phyloP scores from a whole-genome alignment of 2,113 vertebrate genomes.

The Myrmecophaga tridactyla region DNA sequence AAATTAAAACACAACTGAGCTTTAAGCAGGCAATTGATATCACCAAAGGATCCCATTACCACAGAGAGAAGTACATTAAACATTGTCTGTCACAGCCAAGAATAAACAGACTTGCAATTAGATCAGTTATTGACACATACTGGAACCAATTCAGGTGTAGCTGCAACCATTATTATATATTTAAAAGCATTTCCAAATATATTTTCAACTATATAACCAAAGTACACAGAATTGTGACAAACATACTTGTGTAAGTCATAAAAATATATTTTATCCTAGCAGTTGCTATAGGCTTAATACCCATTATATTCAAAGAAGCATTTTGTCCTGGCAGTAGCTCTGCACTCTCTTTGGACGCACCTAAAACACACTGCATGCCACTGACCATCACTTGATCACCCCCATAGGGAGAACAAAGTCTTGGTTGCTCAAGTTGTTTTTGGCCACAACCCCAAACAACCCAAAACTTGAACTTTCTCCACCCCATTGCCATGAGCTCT shows the following conservation, averaged over 20 bases:
- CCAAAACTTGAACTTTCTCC: background rate
- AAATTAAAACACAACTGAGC: conserved; percentile 27
- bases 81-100: background rate
- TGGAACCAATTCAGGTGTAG: background rate
- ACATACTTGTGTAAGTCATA: background rate
- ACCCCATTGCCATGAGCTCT: background rate
- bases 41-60: background rate
- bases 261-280: background rate
- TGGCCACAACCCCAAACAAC: background rate
- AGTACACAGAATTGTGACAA: background rate
- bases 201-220: conserved; percentile 57
- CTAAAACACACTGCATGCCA: background rate
- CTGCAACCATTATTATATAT: background rate
- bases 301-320: background rate
- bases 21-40: background rate
- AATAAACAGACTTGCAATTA: background rate
- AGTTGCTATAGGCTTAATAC: background rate
- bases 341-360: background rate
- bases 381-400: background rate
- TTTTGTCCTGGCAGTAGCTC: background rate
- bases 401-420: background rate
- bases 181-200: conserved; percentile 42
- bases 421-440: background rate
- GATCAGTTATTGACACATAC: background rate
- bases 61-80: background rate